Conservation (phyloP, 2,888 invertebrate genomes). For the Eupeodes luniger region DNA sequence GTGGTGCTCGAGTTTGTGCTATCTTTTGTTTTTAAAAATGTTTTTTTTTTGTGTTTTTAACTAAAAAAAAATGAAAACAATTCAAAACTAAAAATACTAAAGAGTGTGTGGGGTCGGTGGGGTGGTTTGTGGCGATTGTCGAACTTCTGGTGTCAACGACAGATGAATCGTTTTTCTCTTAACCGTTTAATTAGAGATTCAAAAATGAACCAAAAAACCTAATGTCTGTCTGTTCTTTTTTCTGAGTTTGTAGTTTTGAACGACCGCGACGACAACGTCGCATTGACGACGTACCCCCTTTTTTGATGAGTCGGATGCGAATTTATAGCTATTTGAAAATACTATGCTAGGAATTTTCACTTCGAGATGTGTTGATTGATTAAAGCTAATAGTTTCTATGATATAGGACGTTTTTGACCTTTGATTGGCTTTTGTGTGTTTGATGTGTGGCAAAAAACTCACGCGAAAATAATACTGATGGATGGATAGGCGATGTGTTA, state of each 20-base stretch:
- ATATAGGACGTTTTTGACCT: constrained; percentile 67
- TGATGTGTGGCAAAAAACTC: constrained; percentile 48
- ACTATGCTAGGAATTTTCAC: constrained; percentile 48
- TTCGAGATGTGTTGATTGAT: constrained; percentile 70
- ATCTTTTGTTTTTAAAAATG: constrained; percentile 33
- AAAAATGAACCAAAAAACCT: neutral
- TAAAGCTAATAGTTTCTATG: constrained; percentile 61
- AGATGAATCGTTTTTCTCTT: constrained; percentile 21
- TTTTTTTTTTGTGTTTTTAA: constrained; percentile 41
- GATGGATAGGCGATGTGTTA: constrained; percentile 29
- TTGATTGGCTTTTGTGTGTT: constrained; percentile 39
- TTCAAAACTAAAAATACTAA: constrained; percentile 54
- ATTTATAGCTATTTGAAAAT: constrained; percentile 38
- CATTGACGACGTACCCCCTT: neutral
- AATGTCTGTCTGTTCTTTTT: constrained; percentile 1
- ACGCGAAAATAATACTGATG: constrained; percentile 9
- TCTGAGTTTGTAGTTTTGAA: constrained; percentile 1
- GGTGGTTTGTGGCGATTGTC: constrained; percentile 39
- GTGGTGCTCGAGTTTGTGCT: neutral
- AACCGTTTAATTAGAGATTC: constrained; percentile 15
- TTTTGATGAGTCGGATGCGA: neutral
- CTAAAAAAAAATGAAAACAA: constrained; percentile 6
- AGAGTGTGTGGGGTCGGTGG: neutral
- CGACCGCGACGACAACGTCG: no score
- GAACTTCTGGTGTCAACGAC: constrained; percentile 63